phyloP scores from a whole-genome alignment of 2,113 vertebrate species.

The Indicator indicator region DNA sequence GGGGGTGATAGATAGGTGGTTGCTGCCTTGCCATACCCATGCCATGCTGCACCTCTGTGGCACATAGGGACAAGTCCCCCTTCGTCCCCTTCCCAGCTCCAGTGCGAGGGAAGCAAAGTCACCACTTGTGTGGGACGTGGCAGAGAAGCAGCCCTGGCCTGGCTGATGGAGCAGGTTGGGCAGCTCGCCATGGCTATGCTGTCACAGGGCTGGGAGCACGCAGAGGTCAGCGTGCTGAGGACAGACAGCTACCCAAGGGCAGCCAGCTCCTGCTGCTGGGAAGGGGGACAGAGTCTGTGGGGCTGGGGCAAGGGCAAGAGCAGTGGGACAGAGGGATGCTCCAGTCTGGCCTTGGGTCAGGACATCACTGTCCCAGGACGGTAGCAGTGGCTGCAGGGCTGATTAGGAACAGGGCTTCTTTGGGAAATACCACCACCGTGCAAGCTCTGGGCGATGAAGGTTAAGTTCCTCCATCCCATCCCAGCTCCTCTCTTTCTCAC shows the following conservation, averaged over 20 bases:
- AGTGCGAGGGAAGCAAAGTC: not conserved
- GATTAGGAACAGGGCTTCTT: not conserved
- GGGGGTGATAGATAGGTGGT: not conserved
- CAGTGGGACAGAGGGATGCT: not conserved
- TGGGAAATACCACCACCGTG: not conserved
- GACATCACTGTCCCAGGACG: accelerated
- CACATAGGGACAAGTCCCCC: accelerated
- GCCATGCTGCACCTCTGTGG: not conserved
- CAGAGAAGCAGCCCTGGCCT: not conserved
- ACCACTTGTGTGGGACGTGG: not conserved
- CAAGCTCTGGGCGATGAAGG: not conserved
- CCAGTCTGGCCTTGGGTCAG: not conserved
- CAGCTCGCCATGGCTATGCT: not conserved
- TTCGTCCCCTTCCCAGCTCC: not conserved
- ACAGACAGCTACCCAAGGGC: not conserved
- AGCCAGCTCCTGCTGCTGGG: not conserved
- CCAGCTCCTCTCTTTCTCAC: not conserved
- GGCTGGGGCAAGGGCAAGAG: not conserved
- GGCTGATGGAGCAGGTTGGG: not conserved
- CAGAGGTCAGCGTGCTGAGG: not conserved
- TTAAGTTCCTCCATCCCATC: not conserved
- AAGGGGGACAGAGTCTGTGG: not conserved
- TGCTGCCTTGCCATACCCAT: not conserved
- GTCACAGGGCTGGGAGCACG: not conserved
- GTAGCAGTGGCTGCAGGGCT: not conserved